Base-by-base conservation (phyloP, 2,888 invertebrate genomes). In the Drosophila borealis region DNA sequence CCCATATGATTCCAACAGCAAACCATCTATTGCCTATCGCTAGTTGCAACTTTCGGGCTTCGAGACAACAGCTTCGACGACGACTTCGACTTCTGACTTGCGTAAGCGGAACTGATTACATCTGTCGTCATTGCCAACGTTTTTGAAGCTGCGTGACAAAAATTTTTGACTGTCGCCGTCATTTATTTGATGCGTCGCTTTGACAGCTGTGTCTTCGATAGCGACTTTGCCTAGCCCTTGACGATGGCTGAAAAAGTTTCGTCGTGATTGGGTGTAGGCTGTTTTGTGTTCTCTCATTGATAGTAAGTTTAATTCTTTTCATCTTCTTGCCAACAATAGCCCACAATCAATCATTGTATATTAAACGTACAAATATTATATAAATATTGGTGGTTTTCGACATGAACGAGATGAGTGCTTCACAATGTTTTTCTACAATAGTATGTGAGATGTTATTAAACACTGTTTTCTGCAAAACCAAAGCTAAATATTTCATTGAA, bases 81-180 rank as follows among this genome's bases (percentile, higher is more conserved):
- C 41, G 17, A 51, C 17, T 39, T 46, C 53, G 65, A 71, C 73
- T 80, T 80, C 57, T 80, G 78, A 78, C 80, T 87, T 74, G 73
- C 70, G 71, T 74, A 86, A 78, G 85, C 85, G 88, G 86, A 86
- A 86, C 85, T 88, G 85, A 86, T 86, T 86, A 83, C 78, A 70
- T 63, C 74, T 70, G 73, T 69, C 83, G 71, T 69, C 64, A 45
- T 41, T 19, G 57, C 36, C 55, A 25, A 51, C 51, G 51, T 72
- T 75, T 48, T 65, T 56, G 54, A 60, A 51, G 80, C 81, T 88
- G 83, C 88, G 88, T 86, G 85, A 86, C 88, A 86, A 74, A 77
- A 88, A 81, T 88, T 73, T 72, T 49, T 65, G 65, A 81, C 77
- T 78, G 53, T 69, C 61, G 51, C 17, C 79, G 79, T 85, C 84